These are phyloP conservation scores for Motacilla tschutschensis DNA, from an alignment of 2,113 vertebrate species.

Conservation along the genomic window DNA sequence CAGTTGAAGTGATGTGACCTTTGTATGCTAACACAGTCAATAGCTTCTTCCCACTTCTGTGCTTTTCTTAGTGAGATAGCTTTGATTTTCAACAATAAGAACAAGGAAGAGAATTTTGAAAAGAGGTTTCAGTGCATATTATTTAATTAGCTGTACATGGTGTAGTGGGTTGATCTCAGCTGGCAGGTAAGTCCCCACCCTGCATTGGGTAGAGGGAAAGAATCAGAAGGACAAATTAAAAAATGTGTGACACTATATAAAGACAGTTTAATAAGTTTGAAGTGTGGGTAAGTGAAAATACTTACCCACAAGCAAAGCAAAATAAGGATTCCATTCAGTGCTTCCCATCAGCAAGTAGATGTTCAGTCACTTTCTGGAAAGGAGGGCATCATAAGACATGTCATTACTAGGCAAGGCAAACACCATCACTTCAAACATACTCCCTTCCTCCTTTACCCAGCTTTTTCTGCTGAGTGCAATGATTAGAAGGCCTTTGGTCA, in stretches of 20 bases:
- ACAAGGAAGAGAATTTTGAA: not conserved
- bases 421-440: accelerated
- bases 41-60: not conserved
- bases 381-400: accelerated
- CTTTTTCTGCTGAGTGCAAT: not conserved
- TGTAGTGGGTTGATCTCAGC: not conserved
- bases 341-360: not conserved
- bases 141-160: not conserved
- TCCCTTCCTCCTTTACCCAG: not conserved
- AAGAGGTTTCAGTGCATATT: not conserved
- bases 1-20: not conserved
- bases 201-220: not conserved
- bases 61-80: not conserved
- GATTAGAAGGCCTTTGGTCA: not conserved
- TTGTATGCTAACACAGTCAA: not conserved
- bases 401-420: not conserved
- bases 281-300: not conserved
- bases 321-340: not conserved
- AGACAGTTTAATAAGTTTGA: not conserved
- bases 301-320: not conserved
- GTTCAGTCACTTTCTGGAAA: not conserved
- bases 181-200: not conserved
- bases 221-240: not conserved
- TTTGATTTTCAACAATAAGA: not conserved
- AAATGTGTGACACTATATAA: not conserved